Evolutionary conservation across 2,797 vertebrate genomes (phyloP), one percentile per base, ranked within the genome.

Genomic region (Lepilemur ruficaudatus): DNA sequence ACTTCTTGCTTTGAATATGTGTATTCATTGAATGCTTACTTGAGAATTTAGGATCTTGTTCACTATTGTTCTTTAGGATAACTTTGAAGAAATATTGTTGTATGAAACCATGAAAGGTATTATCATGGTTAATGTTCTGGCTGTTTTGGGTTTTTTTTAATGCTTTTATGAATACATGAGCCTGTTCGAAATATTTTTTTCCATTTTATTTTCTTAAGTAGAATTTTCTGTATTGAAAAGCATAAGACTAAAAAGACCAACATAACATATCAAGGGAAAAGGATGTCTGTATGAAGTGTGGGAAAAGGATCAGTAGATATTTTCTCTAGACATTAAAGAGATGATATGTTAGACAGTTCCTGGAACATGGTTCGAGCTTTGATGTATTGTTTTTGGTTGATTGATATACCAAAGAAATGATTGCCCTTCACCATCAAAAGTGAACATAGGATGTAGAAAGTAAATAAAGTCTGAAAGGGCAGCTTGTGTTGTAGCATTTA

Each of bases 311-410:
- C 72, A 32, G 23, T 28, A 76, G 59, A 30, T 72, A 38, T 95
- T 96, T 97, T 95, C 72, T 95, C 50, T 80, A 70, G 46, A 48
- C 85, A 80, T 84, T 86, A 67, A 96, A 81, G 75, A 57, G 78
- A 88, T 15, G 46, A 85, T 86, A 22, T 73, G 30, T 28, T 86
- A 91, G 88, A 85, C 61, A 92, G 84, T 92, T 90, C 69, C 75
- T 91, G 88, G 79, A 79, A 96, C 46, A 7, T 9, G 50, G 50
- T 59, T 61, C 91, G 20, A 75, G 50, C 35, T 80, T 79, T 91
- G 78, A 95, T 89, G 72, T 70, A 95, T 91, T 94, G 69, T 88
- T 92, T 93, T 96, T 41, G 28, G 38, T 92, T 97, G 93, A 86
- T 48, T 94, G 84, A 92, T 83, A 65, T 22, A 43, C 70, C 38